Percentiles rank a stretch among this genome's conserved stretches.
phyloP scores from a whole-genome alignment of 64 coral and sea anemone species.

The Dendrophyllia cribrosa region DNA sequence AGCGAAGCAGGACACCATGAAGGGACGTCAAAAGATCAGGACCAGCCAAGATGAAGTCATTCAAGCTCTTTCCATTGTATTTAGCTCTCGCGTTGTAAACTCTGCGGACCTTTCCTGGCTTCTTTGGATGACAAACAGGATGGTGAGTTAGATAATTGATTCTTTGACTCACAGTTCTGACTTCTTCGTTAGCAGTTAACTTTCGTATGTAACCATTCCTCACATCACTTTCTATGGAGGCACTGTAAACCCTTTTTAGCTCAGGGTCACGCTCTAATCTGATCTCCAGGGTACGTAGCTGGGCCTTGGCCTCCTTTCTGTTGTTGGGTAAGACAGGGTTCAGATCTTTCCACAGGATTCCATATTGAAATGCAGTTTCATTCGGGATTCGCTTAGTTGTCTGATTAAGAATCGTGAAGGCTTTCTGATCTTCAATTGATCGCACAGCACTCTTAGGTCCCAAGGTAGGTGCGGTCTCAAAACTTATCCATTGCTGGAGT shows the following conservation, averaged over 20 bases:
- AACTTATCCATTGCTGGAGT: no score
- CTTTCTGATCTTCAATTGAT: no score
- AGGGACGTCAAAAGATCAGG: conserved; percentile 23
- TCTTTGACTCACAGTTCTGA: neutral
- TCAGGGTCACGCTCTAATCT: neutral
- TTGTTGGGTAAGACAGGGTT: no score
- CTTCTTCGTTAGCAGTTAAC: neutral
- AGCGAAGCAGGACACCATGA: neutral
- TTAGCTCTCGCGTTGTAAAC: neutral
- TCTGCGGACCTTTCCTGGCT: conserved; percentile 14
- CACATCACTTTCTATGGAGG: neutral
- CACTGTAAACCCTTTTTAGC: neutral
- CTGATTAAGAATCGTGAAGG: no score
- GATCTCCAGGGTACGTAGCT: no score
- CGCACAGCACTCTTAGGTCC: no score
- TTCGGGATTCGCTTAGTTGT: no score
- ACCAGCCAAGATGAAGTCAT: neutral
- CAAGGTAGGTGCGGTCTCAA: no score
- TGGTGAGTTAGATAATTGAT: neutral
- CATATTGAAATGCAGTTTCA: no score
- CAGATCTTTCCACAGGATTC: no score
- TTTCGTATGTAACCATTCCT: conserved; percentile 27
- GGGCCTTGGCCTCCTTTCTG: no score
- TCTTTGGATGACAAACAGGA: neutral
- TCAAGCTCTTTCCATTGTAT: conserved; percentile 9